A percentile compares a stretch with the other conserved stretches of the same genome.
phyloP scores from a whole-genome alignment of 2,888 invertebrate species.

The Mimas tiliae region DNA sequence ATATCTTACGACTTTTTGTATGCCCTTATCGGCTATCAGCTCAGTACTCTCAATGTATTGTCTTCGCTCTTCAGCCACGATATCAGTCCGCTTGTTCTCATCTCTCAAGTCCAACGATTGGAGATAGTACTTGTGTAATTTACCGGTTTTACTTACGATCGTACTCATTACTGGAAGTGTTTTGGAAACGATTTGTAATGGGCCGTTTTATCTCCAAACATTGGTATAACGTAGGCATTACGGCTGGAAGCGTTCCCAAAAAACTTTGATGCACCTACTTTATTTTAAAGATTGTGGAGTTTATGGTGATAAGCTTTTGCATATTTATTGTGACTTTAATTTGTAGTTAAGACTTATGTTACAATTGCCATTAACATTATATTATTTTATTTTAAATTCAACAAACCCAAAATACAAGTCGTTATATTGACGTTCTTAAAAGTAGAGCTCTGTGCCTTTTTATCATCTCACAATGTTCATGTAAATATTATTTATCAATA shows the following conservation, averaged over 20 bases:
- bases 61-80: background rate
- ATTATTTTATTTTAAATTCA: too few relatives aligned
- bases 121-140: constrained; percentile 65
- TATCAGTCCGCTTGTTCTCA: constrained; percentile 33
- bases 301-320: background rate
- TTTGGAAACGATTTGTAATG: constrained; percentile 67
- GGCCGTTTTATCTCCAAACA: constrained; percentile 54
- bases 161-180: constrained; percentile 73
- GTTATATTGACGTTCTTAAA: too few relatives aligned
- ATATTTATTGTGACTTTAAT: too few relatives aligned
- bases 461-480: too few relatives aligned
- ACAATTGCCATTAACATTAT: too few relatives aligned
- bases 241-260: constrained; percentile 32
- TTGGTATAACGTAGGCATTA: constrained; percentile 40
- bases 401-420: too few relatives aligned
- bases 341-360: background rate
- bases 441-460: too few relatives aligned
- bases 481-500: too few relatives aligned
- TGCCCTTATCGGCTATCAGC: background rate
- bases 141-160: constrained; percentile 70
- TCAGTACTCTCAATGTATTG: background rate
- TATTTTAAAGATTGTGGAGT: background rate
- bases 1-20: too few relatives aligned
- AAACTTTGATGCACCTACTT: constrained; percentile 1
- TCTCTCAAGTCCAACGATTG: constrained; percentile 43